Evolutionary conservation across 2,888 invertebrate genomes (phyloP), one percentile per base, ranked within the genome.

Genomic region (Meandrusa payeni): DNA sequence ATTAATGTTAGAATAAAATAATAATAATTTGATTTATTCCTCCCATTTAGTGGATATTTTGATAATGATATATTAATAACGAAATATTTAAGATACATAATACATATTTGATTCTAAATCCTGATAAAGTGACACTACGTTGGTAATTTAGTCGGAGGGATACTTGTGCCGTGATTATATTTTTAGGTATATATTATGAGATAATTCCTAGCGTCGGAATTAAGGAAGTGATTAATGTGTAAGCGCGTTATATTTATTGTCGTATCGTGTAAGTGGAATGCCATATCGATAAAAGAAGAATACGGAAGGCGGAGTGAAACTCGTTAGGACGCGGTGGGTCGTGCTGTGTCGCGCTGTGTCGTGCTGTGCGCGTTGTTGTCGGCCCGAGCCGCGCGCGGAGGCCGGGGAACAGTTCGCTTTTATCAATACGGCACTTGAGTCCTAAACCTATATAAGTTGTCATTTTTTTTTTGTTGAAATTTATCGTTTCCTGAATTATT

Each of bases 151-250:
- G 86, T 87, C 87, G 87, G 87, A 86, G 87, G 87, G 87, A 87
- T 87, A 87, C 87, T 86, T 87, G 87, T 87, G 88, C 87, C 87
- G 87, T 87, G 87, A 87, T 87, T 87, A 87, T 87, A 87, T 87
- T 87, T 87, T 86, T 87, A 87, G 86, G 87, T 87, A 86, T 87
- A 87, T 87, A 86, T 86, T 87, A 85, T 83, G 76, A 83, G 77
- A 82, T 86, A 86, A 87, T 86, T 87, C 87, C 87, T 87, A 86
- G 87, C 87, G 87, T 87, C 87, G 87, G 87, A 86, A 87, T 87
- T 83, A 85, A 86, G 78, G 79, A 86, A 85, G 87, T 87, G 87
- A 87, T 82, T 87, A 87, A 86, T 82, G 83, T 87, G 87, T 87
- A 87, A 87, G 87, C 80, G 87, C 85, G 87, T 87, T 87, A 87